Evolutionary conservation across 2,113 vertebrate species (phyloP).

Genomic region (Nycticryphes semicollaris): DNA sequence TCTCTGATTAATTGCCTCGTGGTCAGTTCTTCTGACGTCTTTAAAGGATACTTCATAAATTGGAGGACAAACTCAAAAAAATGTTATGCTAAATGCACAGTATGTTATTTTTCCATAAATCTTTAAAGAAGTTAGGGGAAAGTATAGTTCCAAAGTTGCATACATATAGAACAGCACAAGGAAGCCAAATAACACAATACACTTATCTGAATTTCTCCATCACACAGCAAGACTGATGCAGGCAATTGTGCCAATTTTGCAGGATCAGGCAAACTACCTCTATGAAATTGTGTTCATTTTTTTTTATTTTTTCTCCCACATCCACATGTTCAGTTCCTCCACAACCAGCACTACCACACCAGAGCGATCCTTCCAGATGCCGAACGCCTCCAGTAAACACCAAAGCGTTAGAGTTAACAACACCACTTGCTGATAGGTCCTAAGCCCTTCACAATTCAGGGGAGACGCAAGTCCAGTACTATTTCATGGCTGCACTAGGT

Average conservation of each 20-base stretch:
- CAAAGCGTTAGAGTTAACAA: background rate
- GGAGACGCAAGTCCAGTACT: background rate
- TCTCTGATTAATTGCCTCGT: background rate
- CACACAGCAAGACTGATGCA: background rate
- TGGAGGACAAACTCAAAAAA: background rate
- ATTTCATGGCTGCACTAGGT: too few species aligned
- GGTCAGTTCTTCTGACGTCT: background rate
- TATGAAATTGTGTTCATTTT: accelerated
- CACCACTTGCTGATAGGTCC: accelerated
- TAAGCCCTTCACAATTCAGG: background rate
- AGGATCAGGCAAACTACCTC: background rate
- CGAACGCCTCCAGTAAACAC: background rate
- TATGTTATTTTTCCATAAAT: background rate
- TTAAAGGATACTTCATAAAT: background rate
- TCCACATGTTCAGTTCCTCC: accelerated
- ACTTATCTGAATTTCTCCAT: background rate
- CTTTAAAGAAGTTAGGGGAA: background rate
- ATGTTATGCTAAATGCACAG: accelerated
- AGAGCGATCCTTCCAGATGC: accelerated
- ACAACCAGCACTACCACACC: background rate
- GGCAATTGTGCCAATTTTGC: accelerated
- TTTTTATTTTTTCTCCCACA: background rate
- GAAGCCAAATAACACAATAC: background rate
- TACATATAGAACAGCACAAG: background rate
- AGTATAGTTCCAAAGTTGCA: accelerated